Evolutionary conservation across 2,888 invertebrate genomes (phyloP).

Genomic region (Spicauda simplicius): DNA sequence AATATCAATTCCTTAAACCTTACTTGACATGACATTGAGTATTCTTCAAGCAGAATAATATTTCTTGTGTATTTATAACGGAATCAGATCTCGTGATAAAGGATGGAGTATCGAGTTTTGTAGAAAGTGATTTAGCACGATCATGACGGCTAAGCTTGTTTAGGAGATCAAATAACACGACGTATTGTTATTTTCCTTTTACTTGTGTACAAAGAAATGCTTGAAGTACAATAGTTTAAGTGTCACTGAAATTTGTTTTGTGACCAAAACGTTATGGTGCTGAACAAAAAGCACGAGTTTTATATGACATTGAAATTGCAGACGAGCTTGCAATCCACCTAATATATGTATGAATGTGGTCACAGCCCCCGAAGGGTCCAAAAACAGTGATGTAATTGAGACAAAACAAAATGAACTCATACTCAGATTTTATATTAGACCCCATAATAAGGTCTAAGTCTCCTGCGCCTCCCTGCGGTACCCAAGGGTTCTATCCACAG

Average conservation of each 20-base stretch:
- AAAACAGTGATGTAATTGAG: too few relatives aligned
- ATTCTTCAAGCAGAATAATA: neutral
- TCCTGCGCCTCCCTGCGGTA: too few relatives aligned
- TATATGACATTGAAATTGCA: too few relatives aligned
- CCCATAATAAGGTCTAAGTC: too few relatives aligned
- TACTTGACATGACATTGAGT: neutral
- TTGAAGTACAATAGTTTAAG: slow-evolving; percentile 1
- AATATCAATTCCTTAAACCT: too few relatives aligned
- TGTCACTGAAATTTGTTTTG: neutral
- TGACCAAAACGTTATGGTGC: neutral
- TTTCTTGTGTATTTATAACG: neutral
- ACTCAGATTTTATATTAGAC: too few relatives aligned
- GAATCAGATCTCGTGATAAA: slow-evolving; percentile 7
- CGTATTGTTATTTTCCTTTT: neutral
- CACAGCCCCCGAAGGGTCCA: too few relatives aligned
- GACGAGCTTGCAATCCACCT: too few relatives aligned
- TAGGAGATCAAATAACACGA: slow-evolving; percentile 26
- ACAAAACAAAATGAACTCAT: too few relatives aligned
- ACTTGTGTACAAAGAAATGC: neutral
- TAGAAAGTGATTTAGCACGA: slow-evolving; percentile 32
- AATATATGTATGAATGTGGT: too few relatives aligned
- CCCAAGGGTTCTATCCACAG: too few relatives aligned
- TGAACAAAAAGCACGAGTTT: too few relatives aligned
- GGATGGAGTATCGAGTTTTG: slow-evolving; percentile 15
- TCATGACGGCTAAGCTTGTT: slow-evolving; percentile 18